A percentile compares a stretch with the other conserved stretches of the same genome.
phyloP scores from a whole-genome alignment of 2,797 vertebrate genomes.

The Euphonia xanthogaster region DNA sequence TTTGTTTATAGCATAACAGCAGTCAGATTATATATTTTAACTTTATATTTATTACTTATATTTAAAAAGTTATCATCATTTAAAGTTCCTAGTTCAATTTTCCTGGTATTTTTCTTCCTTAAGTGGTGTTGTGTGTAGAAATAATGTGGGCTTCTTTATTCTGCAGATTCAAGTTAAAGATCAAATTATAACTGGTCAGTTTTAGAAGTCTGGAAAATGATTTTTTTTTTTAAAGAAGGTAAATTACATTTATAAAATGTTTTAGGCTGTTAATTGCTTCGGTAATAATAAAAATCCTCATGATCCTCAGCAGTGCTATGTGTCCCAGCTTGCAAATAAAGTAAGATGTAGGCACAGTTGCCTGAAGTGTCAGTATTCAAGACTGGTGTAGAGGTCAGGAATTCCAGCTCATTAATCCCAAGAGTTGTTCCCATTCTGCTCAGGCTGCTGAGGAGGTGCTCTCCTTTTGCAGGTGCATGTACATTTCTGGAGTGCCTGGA shows the following conservation, averaged over 20 bases:
- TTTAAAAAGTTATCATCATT: neutral
- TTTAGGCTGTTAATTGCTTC: neutral
- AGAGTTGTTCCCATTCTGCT: neutral
- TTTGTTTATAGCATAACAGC: neutral
- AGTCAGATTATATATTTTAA: neutral
- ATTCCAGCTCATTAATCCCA: neutral
- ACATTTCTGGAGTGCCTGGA: conserved; percentile 95
- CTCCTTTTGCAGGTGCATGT: conserved; percentile 87
- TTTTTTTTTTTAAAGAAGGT: neutral
- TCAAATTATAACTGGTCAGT: neutral
- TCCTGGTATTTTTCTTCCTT: neutral
- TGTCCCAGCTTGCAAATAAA: neutral
- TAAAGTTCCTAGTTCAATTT: neutral
- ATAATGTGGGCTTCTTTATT: neutral
- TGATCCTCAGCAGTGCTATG: neutral
- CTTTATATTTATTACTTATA: neutral
- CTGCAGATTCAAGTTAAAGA: neutral
- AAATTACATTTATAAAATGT: neutral
- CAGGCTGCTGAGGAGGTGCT: neutral
- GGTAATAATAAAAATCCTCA: neutral
- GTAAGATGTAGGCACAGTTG: neutral
- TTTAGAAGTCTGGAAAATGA: neutral
- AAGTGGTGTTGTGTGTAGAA: neutral
- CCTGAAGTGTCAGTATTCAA: neutral
- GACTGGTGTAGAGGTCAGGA: neutral